Base-by-base conservation (phyloP, 2,888 invertebrate genomes). In the Tachina grossa region DNA sequence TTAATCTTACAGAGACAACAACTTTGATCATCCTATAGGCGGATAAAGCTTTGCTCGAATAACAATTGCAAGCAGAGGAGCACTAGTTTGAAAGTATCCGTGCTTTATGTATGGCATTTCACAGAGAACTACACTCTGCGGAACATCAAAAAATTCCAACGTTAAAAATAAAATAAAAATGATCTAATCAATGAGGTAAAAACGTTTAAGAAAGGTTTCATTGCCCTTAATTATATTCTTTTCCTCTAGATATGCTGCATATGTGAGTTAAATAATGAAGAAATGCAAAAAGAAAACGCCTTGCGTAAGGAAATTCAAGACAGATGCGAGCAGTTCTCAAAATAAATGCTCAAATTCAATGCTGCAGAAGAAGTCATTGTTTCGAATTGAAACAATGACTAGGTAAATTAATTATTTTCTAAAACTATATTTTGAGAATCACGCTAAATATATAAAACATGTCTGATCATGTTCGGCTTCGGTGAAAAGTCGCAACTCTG, bases 71-170 rank as follows among this genome's bases (percentile, higher is more conserved):
- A 3, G 77, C 82, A 6, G 90, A 91, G 72, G 88, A 88, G 0
- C 87, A 88, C 41, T 90, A 92, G 43, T 87, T 89, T 6, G 89
- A 90, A 0, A 88, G 88, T 6, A 76, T 92, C 8, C 89, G 90
- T 8, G 82, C 88, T 6, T 19, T 90, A 10, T 84, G 89, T 11
- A 90, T 90, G 87, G 47, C 88, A 0, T 66, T 87, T 9, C 90
- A 91, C 41, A 88, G 90, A 0, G 88, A 90, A 31, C 88, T 91
- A 13, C 88, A 91, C 74, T 88, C 90, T 0, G 81, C 83, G 8
- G 88, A 91, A 5, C 90, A 92, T 39, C 87, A 90, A 5, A 90
- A 90, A 41, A 87, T 88, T 68, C 90, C 90, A 82, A 55, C 88
- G n/a, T 65, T 92, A 53, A 88, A 90, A 61, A 86, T 87, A 13